These are phyloP conservation scores for Brachyhypopomus occidentalis DNA, from an alignment of 2,113 vertebrate species.

Conservation along the genomic window DNA sequence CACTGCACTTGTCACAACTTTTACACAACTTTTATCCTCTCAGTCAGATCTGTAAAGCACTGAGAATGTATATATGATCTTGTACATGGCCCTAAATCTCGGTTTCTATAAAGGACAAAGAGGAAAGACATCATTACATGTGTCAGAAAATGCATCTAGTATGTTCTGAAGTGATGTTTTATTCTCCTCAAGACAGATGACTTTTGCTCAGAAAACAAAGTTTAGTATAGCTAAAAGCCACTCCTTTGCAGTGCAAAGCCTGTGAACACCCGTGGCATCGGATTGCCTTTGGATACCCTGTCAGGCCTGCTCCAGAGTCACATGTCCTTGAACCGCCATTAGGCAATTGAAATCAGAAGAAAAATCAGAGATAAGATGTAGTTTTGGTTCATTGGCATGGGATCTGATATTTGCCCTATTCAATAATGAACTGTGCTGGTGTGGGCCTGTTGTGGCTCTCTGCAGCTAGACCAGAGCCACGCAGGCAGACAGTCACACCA, in stretches of 20 bases:
- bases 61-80: conserved; percentile 4
- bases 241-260: neutral
- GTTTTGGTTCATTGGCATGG: conserved; percentile 12
- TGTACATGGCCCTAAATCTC: conserved; percentile 3
- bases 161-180: neutral
- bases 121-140: neutral
- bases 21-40: neutral
- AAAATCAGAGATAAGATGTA: neutral
- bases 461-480: conserved; percentile 5
- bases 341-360: neutral
- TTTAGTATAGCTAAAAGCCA: conserved; percentile 12
- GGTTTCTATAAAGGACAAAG: neutral
- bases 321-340: neutral
- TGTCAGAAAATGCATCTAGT: neutral
- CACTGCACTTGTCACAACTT: neutral
- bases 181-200: neutral
- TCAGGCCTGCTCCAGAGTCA: neutral
- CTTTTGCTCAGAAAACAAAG: conserved; percentile 38
- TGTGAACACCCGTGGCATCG: neutral
- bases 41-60: neutral
- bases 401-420: conserved; percentile 11
- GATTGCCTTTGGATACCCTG: neutral
- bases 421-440: neutral
- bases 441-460: neutral
- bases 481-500: neutral